Conservation (phyloP, 2,797 vertebrate genomes). For the Helarctos malayanus region DNA sequence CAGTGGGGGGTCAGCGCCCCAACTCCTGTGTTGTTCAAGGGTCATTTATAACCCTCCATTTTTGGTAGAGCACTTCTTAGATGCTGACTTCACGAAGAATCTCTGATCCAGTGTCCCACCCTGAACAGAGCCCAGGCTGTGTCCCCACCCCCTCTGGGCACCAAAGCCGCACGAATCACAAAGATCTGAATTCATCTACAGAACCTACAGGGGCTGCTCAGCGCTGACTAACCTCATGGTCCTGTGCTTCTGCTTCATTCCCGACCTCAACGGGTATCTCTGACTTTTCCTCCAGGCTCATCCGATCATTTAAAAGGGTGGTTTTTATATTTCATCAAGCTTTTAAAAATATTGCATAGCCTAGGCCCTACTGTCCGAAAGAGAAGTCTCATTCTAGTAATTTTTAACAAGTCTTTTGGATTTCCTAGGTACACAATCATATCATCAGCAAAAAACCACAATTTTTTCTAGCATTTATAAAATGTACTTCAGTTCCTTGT, state of each 20-base stretch:
- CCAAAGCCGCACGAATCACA: not conserved
- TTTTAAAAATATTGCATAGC: conserved; percentile 40
- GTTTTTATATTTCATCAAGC: not conserved
- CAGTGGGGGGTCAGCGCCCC: not conserved
- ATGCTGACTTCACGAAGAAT: not conserved
- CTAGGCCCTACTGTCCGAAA: not conserved
- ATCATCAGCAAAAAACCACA: not conserved
- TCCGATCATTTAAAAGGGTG: not conserved
- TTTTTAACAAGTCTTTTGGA: not conserved
- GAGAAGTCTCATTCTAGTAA: conserved; percentile 25
- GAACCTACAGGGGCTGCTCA: not conserved
- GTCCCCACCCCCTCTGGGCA: not conserved
- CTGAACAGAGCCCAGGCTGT: not conserved
- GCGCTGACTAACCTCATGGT: not conserved
- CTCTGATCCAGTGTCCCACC: not conserved
- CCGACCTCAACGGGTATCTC: not conserved
- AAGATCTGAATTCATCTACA: not conserved
- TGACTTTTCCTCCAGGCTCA: not conserved
- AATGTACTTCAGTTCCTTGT: conserved; percentile 18
- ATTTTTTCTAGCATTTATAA: not conserved
- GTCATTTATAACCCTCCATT: not conserved
- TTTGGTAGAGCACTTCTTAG: not conserved
- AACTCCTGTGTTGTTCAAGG: not conserved
- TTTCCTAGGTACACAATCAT: conserved; percentile 2
- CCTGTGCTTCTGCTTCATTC: not conserved